Evolutionary conservation across 2,797 vertebrate genomes (phyloP).

Genomic region (Chelmon rostratus): DNA sequence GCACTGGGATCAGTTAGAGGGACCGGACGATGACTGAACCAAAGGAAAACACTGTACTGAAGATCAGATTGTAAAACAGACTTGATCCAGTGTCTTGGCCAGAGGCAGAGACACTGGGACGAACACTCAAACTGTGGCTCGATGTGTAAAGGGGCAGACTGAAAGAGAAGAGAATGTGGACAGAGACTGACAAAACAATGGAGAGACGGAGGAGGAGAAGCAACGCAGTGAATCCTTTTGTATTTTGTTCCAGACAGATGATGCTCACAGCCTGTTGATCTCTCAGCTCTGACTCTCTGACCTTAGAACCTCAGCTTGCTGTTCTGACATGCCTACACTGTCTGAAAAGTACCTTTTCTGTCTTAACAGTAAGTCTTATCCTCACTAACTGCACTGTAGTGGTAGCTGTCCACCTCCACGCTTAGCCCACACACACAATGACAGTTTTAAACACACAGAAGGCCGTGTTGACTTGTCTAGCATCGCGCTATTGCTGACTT

Average conservation of each 20-base stretch:
- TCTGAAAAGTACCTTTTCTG: conserved; percentile 73
- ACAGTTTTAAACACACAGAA: conserved; percentile 26
- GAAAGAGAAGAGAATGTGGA: conserved; percentile 25
- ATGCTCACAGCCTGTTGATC: conserved; percentile 50
- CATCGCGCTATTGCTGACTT: conserved; percentile 16
- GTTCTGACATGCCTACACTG: conserved; percentile 62
- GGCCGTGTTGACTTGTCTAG: conserved; percentile 31
- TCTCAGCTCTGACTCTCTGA: conserved; percentile 65
- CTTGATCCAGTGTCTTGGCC: conserved; percentile 1
- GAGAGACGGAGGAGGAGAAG: conserved; percentile 1
- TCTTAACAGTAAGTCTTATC: conserved; percentile 80
- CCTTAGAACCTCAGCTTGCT: conserved; percentile 73
- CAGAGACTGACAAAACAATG: conserved; percentile 6
- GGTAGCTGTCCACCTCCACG: conserved; percentile 51
- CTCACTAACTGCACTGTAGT: conserved; percentile 63
- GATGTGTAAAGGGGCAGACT: conserved; percentile 12
- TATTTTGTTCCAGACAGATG: conserved; percentile 44
- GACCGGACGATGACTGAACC: conserved; percentile 52
- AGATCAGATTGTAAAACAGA: conserved; percentile 26
- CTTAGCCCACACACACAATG: conserved; percentile 7
- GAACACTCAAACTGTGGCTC: conserved; percentile 17
- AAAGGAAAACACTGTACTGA: conserved; percentile 49
- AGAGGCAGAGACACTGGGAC: not conserved
- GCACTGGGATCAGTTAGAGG: conserved; percentile 50
- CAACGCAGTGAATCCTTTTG: conserved; percentile 38